Evolutionary conservation across 1,140 invertebrate species (phyloP).

Genomic region (Rhagoletis pomonella): DNA sequence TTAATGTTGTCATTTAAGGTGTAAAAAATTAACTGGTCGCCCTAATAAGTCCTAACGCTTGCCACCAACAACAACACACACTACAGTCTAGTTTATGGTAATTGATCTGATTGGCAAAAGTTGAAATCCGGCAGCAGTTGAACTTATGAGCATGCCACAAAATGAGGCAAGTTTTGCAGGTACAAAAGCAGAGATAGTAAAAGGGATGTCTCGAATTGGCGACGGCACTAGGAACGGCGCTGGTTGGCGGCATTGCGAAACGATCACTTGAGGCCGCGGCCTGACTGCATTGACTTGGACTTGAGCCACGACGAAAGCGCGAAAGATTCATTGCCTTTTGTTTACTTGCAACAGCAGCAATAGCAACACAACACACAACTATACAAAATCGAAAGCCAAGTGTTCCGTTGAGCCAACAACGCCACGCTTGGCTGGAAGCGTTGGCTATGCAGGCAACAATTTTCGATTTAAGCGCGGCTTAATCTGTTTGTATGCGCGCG

Average conservation of each 20-base stretch:
- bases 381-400: conserved; percentile 11
- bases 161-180: conserved; percentile 16
- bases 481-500: conserved; percentile 62
- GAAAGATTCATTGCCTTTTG: conserved; percentile 43
- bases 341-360: background rate
- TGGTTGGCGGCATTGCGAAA: background rate
- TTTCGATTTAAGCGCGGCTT: conserved; percentile 59
- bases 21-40: conserved; percentile 50
- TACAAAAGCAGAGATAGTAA: background rate
- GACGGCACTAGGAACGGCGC: background rate
- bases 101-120: conserved; percentile 46
- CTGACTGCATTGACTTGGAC: conserved; percentile 8
- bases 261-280: background rate
- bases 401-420: background rate
- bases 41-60: conserved; percentile 52
- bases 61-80: background rate
- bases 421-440: background rate
- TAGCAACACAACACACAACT: background rate
- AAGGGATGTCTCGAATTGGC: background rate
- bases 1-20: conserved; percentile 50
- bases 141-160: conserved; percentile 47
- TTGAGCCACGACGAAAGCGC: conserved; percentile 42
- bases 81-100: conserved; percentile 29
- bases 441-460: background rate
- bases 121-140: conserved; percentile 42